Percentiles rank a stretch among this genome's conserved stretches.
phyloP scores from a whole-genome alignment of 2,888 invertebrate species.

The Aromia moschata region DNA sequence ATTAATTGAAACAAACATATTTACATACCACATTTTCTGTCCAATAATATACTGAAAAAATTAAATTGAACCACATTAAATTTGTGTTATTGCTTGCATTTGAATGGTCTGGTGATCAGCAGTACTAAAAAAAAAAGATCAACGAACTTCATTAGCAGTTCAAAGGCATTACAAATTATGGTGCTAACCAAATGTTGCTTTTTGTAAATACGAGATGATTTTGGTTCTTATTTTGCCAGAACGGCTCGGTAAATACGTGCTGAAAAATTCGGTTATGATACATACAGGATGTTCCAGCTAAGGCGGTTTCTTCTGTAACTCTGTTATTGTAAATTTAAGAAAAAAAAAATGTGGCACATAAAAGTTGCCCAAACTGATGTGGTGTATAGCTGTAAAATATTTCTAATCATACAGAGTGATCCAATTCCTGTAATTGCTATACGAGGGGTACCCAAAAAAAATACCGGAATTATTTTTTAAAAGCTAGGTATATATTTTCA shows the following conservation, averaged over 20 bases:
- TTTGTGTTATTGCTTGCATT: constrained; percentile 48
- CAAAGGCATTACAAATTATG: neutral
- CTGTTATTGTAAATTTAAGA: no score
- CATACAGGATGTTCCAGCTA: no score
- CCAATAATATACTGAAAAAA: neutral
- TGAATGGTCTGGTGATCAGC: constrained; percentile 55
- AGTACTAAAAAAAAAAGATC: constrained; percentile 46
- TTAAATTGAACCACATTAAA: neutral
- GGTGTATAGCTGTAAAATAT: no score
- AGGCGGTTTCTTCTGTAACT: no score
- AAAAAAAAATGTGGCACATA: no score
- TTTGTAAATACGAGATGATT: neutral
- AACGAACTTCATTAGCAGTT: neutral
- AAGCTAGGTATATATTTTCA: no score
- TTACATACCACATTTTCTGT: neutral
- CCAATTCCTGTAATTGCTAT: no score
- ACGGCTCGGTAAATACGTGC: neutral
- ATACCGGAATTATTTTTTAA: no score
- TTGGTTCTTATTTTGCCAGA: neutral
- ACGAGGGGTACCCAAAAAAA: no score
- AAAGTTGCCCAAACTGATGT: no score
- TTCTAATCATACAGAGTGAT: no score
- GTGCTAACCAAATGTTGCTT: neutral
- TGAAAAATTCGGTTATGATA: neutral
- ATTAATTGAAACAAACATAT: neutral